Percentiles rank a stretch among this genome's conserved stretches.
phyloP scores from a whole-genome alignment of 2,113 vertebrate species.

The Pterocles burchelli region DNA sequence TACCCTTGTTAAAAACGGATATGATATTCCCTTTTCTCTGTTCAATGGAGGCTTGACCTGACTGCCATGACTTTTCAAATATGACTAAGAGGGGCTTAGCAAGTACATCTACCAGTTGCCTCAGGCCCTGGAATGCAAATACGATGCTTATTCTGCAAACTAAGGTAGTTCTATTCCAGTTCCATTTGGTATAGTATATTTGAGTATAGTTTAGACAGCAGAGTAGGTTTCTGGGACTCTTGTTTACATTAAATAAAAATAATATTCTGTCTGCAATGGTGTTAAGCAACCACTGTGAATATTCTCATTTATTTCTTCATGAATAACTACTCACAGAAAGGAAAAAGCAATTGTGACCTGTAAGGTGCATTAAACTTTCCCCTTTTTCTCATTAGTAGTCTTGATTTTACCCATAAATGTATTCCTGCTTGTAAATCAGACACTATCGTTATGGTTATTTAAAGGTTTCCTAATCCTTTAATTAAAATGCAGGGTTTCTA shows the following conservation, averaged over 20 bases:
- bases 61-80: neutral
- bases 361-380: neutral
- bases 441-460: neutral
- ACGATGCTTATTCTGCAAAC: neutral
- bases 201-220: neutral
- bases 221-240: neutral
- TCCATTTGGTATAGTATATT: neutral
- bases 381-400: neutral
- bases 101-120: neutral
- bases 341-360: neutral
- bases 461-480: conserved; percentile 33
- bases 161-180: neutral
- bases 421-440: neutral
- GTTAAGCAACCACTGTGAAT: neutral
- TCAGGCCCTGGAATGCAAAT: neutral
- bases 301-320: neutral
- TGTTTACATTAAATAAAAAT: neutral
- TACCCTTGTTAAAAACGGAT: neutral
- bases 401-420: neutral
- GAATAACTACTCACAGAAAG: neutral
- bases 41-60: neutral
- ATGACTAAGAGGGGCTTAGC: neutral
- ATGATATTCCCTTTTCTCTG: neutral
- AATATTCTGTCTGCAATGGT: neutral
- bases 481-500: conserved; percentile 20